phyloP scores from a whole-genome alignment of 1,140 invertebrate species.

The Drosophila mayri region DNA sequence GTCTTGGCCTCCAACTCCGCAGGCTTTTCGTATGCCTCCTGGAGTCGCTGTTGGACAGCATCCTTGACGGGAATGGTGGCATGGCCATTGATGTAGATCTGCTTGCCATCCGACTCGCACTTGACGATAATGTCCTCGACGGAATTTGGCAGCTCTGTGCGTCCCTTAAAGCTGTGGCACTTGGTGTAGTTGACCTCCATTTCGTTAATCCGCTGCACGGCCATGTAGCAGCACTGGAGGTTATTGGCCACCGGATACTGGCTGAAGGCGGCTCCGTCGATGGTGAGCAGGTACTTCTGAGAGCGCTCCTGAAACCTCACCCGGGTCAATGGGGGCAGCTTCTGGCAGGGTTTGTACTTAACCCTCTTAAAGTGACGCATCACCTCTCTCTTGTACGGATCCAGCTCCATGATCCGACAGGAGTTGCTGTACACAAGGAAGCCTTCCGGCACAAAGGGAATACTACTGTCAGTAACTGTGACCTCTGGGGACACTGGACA shows the following conservation, averaged over 20 bases:
- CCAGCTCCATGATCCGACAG: conserved; percentile 89
- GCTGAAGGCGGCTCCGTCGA: conserved; percentile 68
- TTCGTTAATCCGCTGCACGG: conserved; percentile 82
- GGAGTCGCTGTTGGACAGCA: conserved; percentile 56
- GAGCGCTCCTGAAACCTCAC: conserved; percentile 74
- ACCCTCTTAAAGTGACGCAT: conserved; percentile 86
- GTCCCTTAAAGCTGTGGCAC: conserved; percentile 82
- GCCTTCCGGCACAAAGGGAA: conserved; percentile 75
- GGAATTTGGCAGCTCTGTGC: conserved; percentile 72
- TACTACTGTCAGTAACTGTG: conserved; percentile 23
- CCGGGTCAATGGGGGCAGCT: conserved; percentile 85
- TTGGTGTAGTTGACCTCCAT: conserved; percentile 59
- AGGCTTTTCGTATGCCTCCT: neutral
- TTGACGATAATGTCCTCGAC: conserved; percentile 86
- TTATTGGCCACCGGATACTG: conserved; percentile 64
- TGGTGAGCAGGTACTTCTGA: conserved; percentile 68
- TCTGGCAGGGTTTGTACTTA: conserved; percentile 87
- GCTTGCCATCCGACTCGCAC: conserved; percentile 72
- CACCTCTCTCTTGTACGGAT: conserved; percentile 89
- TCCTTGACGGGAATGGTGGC: conserved; percentile 68
- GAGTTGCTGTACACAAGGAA: conserved; percentile 89
- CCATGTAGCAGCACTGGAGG: conserved; percentile 86
- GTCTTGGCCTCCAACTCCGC: neutral
- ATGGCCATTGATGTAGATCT: conserved; percentile 79
- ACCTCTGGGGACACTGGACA: neutral